Evolutionary conservation across 64 coral and sea anemone species (phyloP).

Genomic region (Hydrozoanthus tunicans): DNA sequence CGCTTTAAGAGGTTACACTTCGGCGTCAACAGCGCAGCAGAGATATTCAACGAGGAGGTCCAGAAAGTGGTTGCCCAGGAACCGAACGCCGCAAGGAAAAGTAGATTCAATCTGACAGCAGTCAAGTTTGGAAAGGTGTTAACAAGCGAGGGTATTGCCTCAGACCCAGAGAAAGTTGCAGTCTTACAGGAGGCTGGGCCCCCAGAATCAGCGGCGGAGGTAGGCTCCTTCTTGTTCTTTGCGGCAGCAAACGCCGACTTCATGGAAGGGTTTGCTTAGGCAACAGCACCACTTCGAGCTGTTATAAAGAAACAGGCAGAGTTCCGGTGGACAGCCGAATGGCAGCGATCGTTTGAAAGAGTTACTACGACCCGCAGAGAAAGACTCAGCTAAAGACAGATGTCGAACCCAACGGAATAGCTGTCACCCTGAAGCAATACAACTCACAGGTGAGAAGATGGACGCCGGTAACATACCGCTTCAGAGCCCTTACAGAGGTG

Average conservation of each 20-base stretch:
- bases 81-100: background rate
- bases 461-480: slow-evolving; percentile 18
- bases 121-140: no score
- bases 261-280: background rate
- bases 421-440: slow-evolving; percentile 50
- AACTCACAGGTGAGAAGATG: slow-evolving; percentile 4
- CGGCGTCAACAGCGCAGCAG: slow-evolving; percentile 8
- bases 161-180: no score
- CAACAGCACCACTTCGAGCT: slow-evolving; percentile 2
- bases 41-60: slow-evolving; percentile 62
- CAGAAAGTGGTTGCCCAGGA: slow-evolving; percentile 22
- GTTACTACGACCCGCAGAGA: slow-evolving; percentile 30
- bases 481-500: slow-evolving; percentile 50
- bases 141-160: no score
- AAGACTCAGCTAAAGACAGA: slow-evolving; percentile 62
- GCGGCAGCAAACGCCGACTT: slow-evolving; percentile 9
- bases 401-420: slow-evolving; percentile 35
- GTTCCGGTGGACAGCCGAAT: background rate
- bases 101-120: no score
- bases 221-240: slow-evolving; percentile 26
- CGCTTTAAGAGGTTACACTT: no score
- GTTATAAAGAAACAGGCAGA: background rate
- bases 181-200: background rate
- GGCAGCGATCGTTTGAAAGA: background rate
- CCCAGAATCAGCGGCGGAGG: slow-evolving; percentile 34